These are phyloP conservation scores for Sus cebifrons DNA, from an alignment of 2,797 vertebrate genomes.

Conservation along the genomic window DNA sequence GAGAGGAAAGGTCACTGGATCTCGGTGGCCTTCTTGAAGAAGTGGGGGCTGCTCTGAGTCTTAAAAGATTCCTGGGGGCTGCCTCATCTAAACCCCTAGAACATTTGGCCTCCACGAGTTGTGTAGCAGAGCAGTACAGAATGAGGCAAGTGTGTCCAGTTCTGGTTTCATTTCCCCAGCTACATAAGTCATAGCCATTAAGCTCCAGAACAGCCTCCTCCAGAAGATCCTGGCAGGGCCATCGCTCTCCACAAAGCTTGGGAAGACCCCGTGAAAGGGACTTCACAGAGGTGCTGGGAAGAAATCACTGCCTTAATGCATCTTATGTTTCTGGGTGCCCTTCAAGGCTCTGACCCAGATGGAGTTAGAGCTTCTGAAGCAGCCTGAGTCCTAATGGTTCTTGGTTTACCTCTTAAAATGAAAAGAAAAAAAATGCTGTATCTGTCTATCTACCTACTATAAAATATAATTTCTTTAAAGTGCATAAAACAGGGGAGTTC, in stretches of 20 bases:
- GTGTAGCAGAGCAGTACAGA: accelerated
- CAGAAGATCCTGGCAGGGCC: neutral
- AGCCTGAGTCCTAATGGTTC: neutral
- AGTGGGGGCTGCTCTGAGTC: neutral
- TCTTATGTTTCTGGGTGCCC: neutral
- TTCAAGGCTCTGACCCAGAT: neutral
- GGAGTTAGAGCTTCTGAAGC: neutral
- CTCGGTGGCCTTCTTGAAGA: neutral
- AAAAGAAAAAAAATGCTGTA: neutral
- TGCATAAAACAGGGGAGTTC: too few relatives aligned
- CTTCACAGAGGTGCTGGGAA: neutral
- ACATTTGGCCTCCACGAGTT: too few relatives aligned
- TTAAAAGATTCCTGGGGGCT: accelerated
- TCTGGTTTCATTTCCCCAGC: neutral
- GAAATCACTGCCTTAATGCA: neutral
- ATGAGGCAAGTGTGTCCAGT: neutral
- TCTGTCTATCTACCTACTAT: neutral
- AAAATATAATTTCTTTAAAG: neutral
- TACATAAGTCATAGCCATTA: neutral
- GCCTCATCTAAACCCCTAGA: neutral
- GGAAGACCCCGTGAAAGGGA: neutral
- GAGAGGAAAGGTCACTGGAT: neutral
- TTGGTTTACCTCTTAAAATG: conserved; percentile 22
- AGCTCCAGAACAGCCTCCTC: neutral
- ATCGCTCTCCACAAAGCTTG: neutral